phyloP scores from a whole-genome alignment of 1,140 invertebrate species.

The Listronotus bonariensis region DNA sequence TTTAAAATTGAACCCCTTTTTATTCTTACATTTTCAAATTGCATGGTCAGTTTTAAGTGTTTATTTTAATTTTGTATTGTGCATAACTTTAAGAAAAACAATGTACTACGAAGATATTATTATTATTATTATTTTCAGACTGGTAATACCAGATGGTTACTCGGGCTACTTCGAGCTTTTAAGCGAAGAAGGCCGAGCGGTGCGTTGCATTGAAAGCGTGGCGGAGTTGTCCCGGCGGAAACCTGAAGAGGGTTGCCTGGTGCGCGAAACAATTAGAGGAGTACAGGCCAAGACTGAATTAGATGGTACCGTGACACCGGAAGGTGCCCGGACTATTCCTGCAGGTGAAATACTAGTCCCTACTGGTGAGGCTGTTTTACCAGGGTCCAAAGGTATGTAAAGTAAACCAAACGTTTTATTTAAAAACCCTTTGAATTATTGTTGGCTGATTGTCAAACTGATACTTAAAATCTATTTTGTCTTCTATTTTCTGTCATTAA shows the following conservation, averaged over 20 bases:
- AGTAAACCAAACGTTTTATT: too few species aligned
- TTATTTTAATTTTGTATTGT: too few species aligned
- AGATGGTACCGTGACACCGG: constrained; percentile 68
- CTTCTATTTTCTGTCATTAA: too few species aligned
- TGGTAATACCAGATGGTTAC: constrained; percentile 89
- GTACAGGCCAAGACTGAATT: constrained; percentile 72
- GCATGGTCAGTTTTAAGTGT: too few species aligned
- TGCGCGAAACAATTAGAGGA: constrained; percentile 84
- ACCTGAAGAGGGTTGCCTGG: constrained; percentile 77
- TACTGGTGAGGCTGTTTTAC: constrained; percentile 72
- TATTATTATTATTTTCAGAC: constrained; percentile 53
- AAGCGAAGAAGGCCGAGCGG: constrained; percentile 88
- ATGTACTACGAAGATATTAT: too few species aligned
- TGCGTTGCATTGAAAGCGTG: constrained; percentile 87
- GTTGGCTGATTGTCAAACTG: too few species aligned
- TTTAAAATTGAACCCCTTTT: too few species aligned
- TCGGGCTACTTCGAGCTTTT: constrained; percentile 92
- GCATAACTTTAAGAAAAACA: too few species aligned
- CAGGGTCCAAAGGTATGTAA: constrained; percentile 55
- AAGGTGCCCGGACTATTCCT: constrained; percentile 72
- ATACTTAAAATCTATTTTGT: too few species aligned
- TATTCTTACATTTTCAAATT: too few species aligned
- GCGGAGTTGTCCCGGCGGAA: constrained; percentile 76
- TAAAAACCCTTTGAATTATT: too few species aligned
- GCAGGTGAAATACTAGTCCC: constrained; percentile 71